A percentile compares a stretch with the other conserved stretches of the same genome.
Evolutionary conservation across 2,113 vertebrate species (phyloP).

Genomic region (Capra hircus): DNA sequence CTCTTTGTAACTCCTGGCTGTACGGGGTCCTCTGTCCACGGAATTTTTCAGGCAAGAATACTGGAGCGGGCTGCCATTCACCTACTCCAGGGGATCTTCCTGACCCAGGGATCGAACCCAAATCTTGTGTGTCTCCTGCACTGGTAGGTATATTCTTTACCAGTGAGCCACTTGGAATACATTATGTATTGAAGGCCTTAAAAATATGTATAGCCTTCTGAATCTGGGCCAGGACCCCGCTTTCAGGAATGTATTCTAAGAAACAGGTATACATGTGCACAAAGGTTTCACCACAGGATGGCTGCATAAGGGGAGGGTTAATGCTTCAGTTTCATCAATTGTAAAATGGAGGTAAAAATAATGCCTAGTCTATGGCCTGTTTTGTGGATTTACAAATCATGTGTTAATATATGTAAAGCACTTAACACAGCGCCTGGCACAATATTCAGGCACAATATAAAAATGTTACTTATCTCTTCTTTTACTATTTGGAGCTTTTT

Average conservation of each 20-base stretch:
- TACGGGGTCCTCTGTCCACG: background rate
- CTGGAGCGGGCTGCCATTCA: background rate
- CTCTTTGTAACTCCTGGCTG: background rate
- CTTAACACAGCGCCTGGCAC: background rate
- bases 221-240: background rate
- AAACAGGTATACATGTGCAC: background rate
- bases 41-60: background rate
- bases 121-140: background rate
- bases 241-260: background rate
- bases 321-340: background rate
- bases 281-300: background rate
- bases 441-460: background rate
- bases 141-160: background rate
- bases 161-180: background rate
- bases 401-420: background rate
- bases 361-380: accelerated
- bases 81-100: background rate
- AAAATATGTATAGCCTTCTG: background rate
- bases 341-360: background rate
- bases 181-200: constrained; percentile 1
- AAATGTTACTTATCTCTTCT: background rate
- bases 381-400: background rate
- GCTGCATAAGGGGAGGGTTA: background rate
- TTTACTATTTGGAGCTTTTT: background rate
- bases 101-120: background rate